Conservation (phyloP, 2,113 vertebrate species). For the Terrapene triunguis region DNA sequence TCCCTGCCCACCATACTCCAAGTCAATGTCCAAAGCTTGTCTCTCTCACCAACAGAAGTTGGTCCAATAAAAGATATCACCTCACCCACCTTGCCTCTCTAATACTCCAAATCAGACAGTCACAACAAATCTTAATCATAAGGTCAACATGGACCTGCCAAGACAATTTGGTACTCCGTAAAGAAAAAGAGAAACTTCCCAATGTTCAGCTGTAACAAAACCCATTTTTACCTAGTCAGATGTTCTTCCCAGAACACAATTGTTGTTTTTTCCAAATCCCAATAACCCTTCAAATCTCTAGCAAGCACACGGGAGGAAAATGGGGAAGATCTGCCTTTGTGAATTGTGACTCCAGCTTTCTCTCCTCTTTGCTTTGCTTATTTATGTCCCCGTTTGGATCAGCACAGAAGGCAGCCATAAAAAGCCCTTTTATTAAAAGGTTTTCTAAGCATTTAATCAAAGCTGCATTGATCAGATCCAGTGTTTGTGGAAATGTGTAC, state of each 20-base stretch:
- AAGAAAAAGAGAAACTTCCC: slow-evolving; percentile 13
- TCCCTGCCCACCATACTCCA: neutral
- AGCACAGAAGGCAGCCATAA: neutral
- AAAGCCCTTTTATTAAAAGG: neutral
- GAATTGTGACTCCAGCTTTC: neutral
- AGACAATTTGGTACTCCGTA: neutral
- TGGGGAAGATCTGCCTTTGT: neutral
- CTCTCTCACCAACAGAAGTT: no score
- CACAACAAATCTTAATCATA: slow-evolving; percentile 53
- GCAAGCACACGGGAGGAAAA: neutral
- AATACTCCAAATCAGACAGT: slow-evolving; percentile 30
- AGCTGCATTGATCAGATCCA: neutral
- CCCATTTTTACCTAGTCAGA: neutral
- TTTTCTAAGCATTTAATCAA: neutral
- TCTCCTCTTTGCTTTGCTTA: slow-evolving; percentile 10
- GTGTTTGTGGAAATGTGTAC: neutral
- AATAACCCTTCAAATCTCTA: slow-evolving; percentile 29
- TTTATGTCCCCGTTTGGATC: slow-evolving; percentile 16
- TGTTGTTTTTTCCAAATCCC: neutral
- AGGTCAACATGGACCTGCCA: neutral
- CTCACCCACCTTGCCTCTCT: neutral
- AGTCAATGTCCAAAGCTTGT: neutral
- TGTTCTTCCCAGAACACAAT: neutral
- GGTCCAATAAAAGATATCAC: neutral
- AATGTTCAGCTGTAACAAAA: neutral